Percentiles rank a stretch among this genome's conserved stretches.
These are phyloP conservation scores for Thysanoteuthis rhombus DNA, from an alignment of 2,888 invertebrate species.

Conservation along the genomic window DNA sequence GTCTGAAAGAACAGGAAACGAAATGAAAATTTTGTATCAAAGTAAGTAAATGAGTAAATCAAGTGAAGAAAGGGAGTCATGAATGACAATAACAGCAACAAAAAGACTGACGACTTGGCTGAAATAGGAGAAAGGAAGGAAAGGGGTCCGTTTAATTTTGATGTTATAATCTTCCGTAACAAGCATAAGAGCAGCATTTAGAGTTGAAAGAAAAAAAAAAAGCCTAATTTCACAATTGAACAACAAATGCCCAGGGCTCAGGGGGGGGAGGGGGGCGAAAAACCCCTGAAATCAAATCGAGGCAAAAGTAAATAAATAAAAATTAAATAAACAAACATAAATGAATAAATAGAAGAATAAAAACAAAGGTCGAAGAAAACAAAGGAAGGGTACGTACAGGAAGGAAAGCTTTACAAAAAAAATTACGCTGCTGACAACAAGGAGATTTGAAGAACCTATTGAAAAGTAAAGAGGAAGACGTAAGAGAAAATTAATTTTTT, in stretches of 20 bases:
- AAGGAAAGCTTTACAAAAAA: neutral
- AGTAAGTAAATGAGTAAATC: too few species aligned
- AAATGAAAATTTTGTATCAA: too few species aligned
- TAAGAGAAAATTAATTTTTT: neutral
- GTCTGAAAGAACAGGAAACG: too few species aligned
- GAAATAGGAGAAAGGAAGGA: neutral
- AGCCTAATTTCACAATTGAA: neutral
- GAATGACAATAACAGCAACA: too few species aligned
- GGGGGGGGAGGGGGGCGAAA: neutral
- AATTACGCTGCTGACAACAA: neutral
- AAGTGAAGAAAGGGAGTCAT: too few species aligned
- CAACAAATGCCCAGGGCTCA: neutral
- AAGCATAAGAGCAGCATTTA: neutral
- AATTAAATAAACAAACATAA: too few species aligned
- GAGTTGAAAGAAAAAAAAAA: neutral
- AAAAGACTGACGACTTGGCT: too few species aligned
- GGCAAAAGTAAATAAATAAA: neutral
- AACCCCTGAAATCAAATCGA: neutral
- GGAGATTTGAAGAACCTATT: neutral
- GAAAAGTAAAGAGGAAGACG: neutral
- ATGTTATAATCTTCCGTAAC: neutral
- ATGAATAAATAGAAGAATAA: neutral
- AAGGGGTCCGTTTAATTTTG: neutral
- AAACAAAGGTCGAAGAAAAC: neutral
- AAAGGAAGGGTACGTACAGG: neutral